Conservation (phyloP, 1,140 invertebrate species). For the Lucilia sericata region DNA sequence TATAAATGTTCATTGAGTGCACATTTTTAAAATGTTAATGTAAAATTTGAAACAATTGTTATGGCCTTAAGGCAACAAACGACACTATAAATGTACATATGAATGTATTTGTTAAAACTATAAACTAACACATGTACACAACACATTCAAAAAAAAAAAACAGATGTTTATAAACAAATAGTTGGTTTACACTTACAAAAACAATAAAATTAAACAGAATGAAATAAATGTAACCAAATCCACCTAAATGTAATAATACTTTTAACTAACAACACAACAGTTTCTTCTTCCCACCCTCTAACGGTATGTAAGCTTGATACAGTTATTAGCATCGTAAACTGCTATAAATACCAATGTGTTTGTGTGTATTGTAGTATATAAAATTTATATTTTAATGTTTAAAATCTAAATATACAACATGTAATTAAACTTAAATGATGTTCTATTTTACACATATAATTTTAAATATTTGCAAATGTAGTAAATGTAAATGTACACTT, state of each 20-base stretch:
- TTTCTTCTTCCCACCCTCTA: not conserved
- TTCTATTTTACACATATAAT: not conserved
- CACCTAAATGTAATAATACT: conserved; percentile 14
- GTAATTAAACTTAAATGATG: conserved; percentile 43
- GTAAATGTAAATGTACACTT: not conserved
- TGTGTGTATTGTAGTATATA: not conserved
- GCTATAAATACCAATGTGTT: not conserved
- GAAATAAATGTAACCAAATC: not conserved
- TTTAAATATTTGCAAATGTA: not conserved
- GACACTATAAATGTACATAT: not conserved
- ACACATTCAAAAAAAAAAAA: not conserved
- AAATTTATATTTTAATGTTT: conserved; percentile 28
- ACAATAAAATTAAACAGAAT: not conserved
- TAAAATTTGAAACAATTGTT: not conserved
- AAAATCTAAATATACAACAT: conserved; percentile 30
- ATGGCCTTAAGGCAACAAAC: not conserved
- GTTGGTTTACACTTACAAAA: not conserved
- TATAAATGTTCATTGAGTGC: too few species aligned
- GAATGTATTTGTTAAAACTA: not conserved
- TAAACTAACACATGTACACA: not conserved
- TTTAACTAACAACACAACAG: not conserved
- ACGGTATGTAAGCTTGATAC: not conserved
- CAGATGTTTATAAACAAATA: not conserved
- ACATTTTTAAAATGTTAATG: not conserved
- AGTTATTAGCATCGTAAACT: not conserved